Percentiles rank a stretch among this genome's conserved stretches.
phyloP scores from a whole-genome alignment of 2,797 vertebrate species.

The Arctocebus calabarensis region DNA sequence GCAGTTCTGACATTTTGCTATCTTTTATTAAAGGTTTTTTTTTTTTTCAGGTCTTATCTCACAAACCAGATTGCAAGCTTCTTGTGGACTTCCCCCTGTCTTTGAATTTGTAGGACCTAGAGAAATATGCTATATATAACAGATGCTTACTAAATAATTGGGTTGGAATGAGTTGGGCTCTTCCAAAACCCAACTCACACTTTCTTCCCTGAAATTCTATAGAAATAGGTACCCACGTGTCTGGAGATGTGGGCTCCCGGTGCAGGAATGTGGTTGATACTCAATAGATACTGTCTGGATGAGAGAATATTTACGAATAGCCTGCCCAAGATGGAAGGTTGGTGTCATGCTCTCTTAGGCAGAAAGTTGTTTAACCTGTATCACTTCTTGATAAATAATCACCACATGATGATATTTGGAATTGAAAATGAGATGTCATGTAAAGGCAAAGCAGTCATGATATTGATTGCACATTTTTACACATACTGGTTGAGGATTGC shows the following conservation, averaged over 20 bases:
- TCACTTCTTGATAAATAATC: background rate
- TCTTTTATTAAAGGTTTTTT: background rate
- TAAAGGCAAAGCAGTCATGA: slow-evolving; percentile 9
- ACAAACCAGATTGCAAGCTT: background rate
- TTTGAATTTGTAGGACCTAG: background rate
- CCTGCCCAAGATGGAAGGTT: background rate
- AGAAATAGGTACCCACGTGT: background rate
- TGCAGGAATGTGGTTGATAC: background rate
- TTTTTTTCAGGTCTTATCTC: background rate
- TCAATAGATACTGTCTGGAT: background rate
- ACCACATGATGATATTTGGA: background rate
- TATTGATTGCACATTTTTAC: background rate
- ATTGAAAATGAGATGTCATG: background rate
- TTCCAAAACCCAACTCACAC: background rate
- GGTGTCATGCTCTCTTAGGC: background rate
- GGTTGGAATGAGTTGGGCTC: background rate
- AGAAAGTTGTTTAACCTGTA: background rate
- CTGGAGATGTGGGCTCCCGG: background rate
- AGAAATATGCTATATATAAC: background rate
- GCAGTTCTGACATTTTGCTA: background rate
- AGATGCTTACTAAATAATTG: background rate
- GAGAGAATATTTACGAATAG: background rate
- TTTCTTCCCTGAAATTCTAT: slow-evolving; percentile 38
- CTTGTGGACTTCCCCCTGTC: background rate
- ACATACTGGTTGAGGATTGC: background rate